These are phyloP conservation scores for Rhagoletis zephyria DNA, from an alignment of 1,140 invertebrate genomes.

Conservation along the genomic window DNA sequence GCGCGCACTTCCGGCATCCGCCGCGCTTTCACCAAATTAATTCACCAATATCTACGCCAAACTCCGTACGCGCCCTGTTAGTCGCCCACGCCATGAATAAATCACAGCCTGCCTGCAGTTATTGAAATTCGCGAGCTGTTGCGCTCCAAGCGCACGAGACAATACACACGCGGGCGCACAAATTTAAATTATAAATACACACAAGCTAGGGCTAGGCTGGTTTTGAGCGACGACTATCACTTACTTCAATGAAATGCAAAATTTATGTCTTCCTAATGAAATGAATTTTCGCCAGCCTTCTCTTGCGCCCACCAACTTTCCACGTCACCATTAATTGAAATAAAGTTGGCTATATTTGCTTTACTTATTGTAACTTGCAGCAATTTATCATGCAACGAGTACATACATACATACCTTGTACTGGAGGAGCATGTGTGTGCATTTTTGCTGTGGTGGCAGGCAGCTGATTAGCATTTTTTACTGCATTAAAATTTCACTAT, in stretches of 20 bases:
- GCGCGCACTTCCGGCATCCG: no score
- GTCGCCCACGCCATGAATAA: constrained; percentile 8
- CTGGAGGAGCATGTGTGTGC: no score
- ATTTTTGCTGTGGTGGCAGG: constrained; percentile 31
- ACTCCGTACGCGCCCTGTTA: neutral
- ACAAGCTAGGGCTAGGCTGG: neutral
- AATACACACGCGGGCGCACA: neutral
- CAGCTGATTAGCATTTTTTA: constrained; percentile 50
- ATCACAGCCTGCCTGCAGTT: constrained; percentile 4
- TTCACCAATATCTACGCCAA: neutral
- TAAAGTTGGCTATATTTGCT: constrained; percentile 29
- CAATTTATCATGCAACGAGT: constrained; percentile 49
- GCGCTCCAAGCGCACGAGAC: neutral
- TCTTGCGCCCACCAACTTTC: neutral
- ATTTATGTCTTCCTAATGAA: constrained; percentile 51
- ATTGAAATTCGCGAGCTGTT: neutral
- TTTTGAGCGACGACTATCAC: constrained; percentile 23
- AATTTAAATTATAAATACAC: no score
- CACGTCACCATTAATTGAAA: constrained; percentile 39
- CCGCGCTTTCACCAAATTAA: constrained; percentile 37
- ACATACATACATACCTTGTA: no score
- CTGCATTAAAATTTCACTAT: constrained; percentile 45
- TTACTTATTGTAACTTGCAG: constrained; percentile 8
- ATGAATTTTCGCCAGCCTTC: constrained; percentile 16
- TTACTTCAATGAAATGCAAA: constrained; percentile 29